Base-by-base conservation (phyloP, 2,113 vertebrate genomes). In the Hypocryptadius cinnamomeus region DNA sequence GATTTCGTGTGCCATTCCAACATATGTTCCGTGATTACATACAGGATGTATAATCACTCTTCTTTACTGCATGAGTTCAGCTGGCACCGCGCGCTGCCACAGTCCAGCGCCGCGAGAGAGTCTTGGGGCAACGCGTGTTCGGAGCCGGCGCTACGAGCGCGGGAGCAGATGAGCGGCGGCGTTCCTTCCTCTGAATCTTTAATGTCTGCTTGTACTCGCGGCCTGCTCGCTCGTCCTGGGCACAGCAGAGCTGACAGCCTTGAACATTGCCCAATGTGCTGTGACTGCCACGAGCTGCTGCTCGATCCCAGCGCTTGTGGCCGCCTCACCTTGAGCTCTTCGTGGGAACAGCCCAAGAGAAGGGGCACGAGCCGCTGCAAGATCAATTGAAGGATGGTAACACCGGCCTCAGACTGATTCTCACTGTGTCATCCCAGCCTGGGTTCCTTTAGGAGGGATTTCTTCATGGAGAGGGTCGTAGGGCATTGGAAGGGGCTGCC, bases 21-120 rank as follows among this genome's bases (percentile, higher is more conserved):
- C 95, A 96, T 96, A 95, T 97, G 95, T 94, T 96, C 84, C 0
- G 3, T 96, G 93, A 95, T 96, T 93, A 95, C 93, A 94, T 96
- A 89, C 92, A 94, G 94, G 92, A 94, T 92, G 96, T 93, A 95
- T n/a, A 94, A 96, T 94, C 94, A 44, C 93, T 95, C 94, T 96
- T 90, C 95, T 79, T 95, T 82, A 63, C 94, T 94, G 93, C 94
- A 79, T 85, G 93, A 95, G 85, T 85, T 96, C 92, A 87, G 81
- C 79, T 96, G 90, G 96, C 91, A 89, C 25, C 24, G 4, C 71
- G 59, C 5, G 3, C 90, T 4, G 91, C 88, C 81, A 33, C 93
- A 66, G 94, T 70, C 93, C 87, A 73, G 92, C 1, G 76, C 92
- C 25, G 16, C 40, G 1, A 68, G 87, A 89, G 74, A 77, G 85